A percentile compares a stretch with the other conserved stretches of the same genome.
These are phyloP conservation scores for Telenomus remus DNA, from an alignment of 1,140 invertebrate species.

Conservation along the genomic window DNA sequence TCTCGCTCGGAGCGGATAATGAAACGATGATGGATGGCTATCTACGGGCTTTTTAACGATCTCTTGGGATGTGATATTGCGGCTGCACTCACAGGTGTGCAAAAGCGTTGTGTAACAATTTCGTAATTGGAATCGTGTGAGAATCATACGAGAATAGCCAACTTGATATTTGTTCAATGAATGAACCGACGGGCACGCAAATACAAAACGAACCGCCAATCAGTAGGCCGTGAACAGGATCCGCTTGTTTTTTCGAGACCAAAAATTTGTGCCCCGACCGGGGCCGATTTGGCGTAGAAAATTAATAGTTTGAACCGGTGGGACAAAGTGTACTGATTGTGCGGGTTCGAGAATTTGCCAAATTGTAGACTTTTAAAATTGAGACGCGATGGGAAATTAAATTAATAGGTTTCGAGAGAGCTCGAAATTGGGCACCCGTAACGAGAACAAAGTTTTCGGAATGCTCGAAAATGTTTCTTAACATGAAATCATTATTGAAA, in stretches of 20 bases:
- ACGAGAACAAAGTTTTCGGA: slow-evolving; percentile 11
- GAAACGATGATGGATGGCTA: slow-evolving; percentile 53
- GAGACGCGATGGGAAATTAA: slow-evolving; percentile 19
- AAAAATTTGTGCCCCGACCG: slow-evolving; percentile 4
- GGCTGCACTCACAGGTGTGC: slow-evolving; percentile 37
- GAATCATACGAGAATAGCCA: slow-evolving; percentile 20
- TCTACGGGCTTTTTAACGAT: slow-evolving; percentile 50
- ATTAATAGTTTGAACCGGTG: slow-evolving; percentile 18
- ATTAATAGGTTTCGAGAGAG: slow-evolving; percentile 14
- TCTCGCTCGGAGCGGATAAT: slow-evolving; percentile 38
- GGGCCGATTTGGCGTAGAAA: slow-evolving; percentile 23
- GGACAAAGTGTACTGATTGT: slow-evolving; percentile 7
- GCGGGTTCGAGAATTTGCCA: slow-evolving; percentile 17
- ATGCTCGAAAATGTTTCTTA: slow-evolving; percentile 1
- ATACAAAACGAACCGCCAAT: slow-evolving; percentile 6
- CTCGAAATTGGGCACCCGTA: slow-evolving; percentile 5
- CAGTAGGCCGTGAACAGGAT: neutral
- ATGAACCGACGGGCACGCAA: slow-evolving; percentile 1
- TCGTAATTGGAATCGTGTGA: slow-evolving; percentile 45
- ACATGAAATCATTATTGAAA: too few relatives aligned
- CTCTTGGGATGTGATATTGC: slow-evolving; percentile 35
- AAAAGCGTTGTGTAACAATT: slow-evolving; percentile 48
- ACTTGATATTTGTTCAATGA: slow-evolving; percentile 22
- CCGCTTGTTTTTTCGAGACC: neutral
- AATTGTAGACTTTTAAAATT: slow-evolving; percentile 24